phyloP scores from a whole-genome alignment of 2,113 vertebrate genomes.

The Muscicapa adusta region DNA sequence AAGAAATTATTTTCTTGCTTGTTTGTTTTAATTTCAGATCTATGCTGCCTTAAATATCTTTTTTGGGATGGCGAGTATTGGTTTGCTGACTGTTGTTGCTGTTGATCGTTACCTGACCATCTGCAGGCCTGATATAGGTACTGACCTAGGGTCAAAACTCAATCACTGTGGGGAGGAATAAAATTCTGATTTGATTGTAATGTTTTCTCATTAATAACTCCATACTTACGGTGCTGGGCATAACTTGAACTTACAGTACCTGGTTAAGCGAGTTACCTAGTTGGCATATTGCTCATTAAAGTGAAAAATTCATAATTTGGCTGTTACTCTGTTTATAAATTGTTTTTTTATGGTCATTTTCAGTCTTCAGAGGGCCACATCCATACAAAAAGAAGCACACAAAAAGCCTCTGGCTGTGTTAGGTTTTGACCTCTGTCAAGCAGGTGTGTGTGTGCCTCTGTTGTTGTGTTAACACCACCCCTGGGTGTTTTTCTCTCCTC shows the following conservation, averaged over 20 bases:
- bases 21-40: constrained; percentile 76
- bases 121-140: constrained; percentile 90
- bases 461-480: neutral
- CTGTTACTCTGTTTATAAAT: neutral
- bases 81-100: constrained; percentile 91
- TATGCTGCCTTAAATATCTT: constrained; percentile 98
- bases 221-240: neutral
- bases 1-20: neutral
- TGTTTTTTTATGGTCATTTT: neutral
- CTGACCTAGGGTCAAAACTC: neutral
- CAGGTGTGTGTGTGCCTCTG: neutral
- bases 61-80: constrained; percentile 98
- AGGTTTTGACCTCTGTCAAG: neutral
- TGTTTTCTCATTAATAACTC: neutral
- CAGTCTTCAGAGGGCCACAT: neutral
- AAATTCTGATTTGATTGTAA: neutral
- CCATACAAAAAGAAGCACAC: neutral
- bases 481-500: neutral
- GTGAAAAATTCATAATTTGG: neutral
- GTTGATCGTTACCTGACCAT: constrained; percentile 91
- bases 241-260: neutral
- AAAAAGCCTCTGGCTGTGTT: neutral
- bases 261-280: neutral
- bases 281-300: neutral
- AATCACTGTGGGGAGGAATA: neutral